Percentiles rank a stretch among this genome's conserved stretches.
phyloP scores from a whole-genome alignment of 1,140 invertebrate species.

The Rhizoglyphus robini region DNA sequence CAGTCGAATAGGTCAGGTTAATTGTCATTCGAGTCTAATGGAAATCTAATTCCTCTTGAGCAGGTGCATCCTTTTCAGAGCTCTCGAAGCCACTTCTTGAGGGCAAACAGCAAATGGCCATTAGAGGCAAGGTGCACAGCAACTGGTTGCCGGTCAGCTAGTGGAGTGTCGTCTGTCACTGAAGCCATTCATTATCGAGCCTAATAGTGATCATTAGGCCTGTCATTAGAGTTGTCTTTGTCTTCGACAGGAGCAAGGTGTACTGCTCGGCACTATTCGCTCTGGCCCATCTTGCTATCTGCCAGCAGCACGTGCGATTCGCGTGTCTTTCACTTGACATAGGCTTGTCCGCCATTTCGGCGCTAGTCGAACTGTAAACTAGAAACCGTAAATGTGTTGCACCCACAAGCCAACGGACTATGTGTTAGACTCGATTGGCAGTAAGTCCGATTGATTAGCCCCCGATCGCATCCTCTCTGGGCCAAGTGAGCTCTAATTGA shows the following conservation, averaged over 20 bases:
- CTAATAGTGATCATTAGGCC: not conserved
- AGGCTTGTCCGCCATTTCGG: not conserved
- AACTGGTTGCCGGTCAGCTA: not conserved
- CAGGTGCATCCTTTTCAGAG: not conserved
- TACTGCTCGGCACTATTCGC: not conserved
- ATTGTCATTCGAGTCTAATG: not conserved
- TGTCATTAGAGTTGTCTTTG: conserved; percentile 2
- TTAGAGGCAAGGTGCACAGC: conserved; percentile 3
- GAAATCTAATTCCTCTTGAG: conserved; percentile 1
- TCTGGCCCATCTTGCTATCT: not conserved
- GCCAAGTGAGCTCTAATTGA: no score
- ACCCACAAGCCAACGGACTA: not conserved
- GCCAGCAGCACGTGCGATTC: not conserved
- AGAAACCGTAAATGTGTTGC: not conserved
- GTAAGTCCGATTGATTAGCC: no score
- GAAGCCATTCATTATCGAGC: conserved; percentile 10
- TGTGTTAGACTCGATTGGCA: not conserved
- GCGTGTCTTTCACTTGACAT: not conserved
- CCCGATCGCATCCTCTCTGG: not conserved
- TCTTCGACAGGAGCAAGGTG: not conserved
- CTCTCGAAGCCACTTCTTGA: not conserved
- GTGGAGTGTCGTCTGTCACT: conserved; percentile 8
- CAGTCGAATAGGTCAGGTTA: not conserved
- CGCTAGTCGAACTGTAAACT: not conserved
- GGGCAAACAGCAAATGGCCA: not conserved